Conservation (phyloP, 2,113 vertebrate genomes). For the Furnarius figulus region DNA sequence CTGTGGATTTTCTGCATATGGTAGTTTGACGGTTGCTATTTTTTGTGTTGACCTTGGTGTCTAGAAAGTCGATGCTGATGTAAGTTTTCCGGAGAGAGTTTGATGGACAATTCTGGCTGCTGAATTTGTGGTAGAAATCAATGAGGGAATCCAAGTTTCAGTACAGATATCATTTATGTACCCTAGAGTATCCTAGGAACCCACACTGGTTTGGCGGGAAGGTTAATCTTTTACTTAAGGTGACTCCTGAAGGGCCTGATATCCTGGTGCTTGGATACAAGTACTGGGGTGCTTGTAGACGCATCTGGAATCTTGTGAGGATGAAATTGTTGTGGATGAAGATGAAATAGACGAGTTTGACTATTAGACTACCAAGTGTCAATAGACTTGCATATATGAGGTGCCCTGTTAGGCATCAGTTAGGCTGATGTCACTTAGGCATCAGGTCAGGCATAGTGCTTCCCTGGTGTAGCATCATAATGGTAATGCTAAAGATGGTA, state of each 20-base stretch:
- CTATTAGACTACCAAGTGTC: background rate
- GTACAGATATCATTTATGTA: background rate
- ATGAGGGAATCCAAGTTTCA: background rate
- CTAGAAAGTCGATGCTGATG: slow-evolving; percentile 57
- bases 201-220: background rate
- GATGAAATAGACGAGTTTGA: background rate
- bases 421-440: background rate
- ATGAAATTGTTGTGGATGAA: background rate
- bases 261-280: background rate
- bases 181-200: background rate
- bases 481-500: background rate
- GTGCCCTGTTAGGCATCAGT: background rate
- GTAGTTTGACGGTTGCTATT: slow-evolving; percentile 65
- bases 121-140: slow-evolving; percentile 30
- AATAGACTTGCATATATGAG: background rate
- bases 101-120: background rate
- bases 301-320: background rate
- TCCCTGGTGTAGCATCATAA: background rate
- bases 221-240: background rate
- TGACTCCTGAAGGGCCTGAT: background rate
- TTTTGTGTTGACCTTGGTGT: slow-evolving; percentile 58
- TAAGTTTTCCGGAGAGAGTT: slow-evolving; percentile 58
- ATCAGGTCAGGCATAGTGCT: background rate
- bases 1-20: slow-evolving; percentile 71
- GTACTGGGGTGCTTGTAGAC: background rate